These are phyloP conservation scores for Poeciliopsis occidentalis DNA, from an alignment of 2,113 vertebrate genomes.

Conservation along the genomic window DNA sequence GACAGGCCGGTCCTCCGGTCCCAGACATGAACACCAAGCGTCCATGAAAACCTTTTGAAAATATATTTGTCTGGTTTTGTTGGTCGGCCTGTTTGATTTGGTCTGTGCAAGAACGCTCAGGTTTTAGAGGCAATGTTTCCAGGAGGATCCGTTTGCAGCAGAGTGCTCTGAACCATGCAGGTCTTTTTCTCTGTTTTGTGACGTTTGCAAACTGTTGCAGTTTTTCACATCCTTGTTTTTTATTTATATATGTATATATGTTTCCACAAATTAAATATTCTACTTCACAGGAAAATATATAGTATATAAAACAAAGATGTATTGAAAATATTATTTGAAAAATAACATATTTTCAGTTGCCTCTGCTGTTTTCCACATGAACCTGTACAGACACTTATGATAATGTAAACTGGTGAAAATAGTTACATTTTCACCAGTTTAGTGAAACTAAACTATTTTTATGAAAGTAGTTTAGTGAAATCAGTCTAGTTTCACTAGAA, in stretches of 20 bases:
- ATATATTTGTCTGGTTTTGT: neutral
- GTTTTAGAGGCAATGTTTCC: constrained; percentile 10
- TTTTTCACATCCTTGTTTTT: constrained; percentile 24
- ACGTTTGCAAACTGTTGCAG: constrained; percentile 18
- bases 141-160: neutral
- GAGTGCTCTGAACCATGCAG: neutral
- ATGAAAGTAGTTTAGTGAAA: too few species aligned
- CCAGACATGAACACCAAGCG: neutral
- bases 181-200: constrained; percentile 1
- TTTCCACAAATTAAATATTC: too few species aligned
- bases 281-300: too few species aligned
- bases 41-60: constrained; percentile 4
- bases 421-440: too few species aligned
- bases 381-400: too few species aligned
- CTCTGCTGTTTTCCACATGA: too few species aligned
- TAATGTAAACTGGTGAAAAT: too few species aligned
- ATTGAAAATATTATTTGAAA: neutral
- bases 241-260: too few species aligned
- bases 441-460: too few species aligned
- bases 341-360: too few species aligned
- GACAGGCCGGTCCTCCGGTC: neutral
- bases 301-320: neutral
- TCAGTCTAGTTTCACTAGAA: too few species aligned
- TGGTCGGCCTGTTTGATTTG: constrained; percentile 5
- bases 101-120: neutral